Evolutionary conservation across 2,113 vertebrate species (phyloP).

Genomic region (Channa argus): DNA sequence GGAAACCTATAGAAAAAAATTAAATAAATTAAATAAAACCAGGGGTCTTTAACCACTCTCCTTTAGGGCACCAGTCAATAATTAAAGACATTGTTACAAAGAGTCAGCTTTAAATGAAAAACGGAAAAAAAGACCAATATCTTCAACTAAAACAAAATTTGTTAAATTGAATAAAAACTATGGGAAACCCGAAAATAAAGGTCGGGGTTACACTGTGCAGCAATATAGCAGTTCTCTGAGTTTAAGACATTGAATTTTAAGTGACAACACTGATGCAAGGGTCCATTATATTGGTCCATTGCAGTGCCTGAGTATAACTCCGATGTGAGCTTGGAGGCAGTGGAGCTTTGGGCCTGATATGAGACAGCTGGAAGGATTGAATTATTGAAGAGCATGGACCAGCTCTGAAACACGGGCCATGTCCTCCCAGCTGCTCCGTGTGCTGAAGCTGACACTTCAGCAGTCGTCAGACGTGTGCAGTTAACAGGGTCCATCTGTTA

Average conservation of each 20-base stretch:
- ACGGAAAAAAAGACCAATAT: conserved; percentile 49
- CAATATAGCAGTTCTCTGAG: background rate
- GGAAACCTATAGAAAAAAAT: conserved; percentile 91
- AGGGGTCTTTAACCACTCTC: conserved; percentile 93
- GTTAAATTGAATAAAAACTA: conserved; percentile 23
- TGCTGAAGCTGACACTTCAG: conserved; percentile 74
- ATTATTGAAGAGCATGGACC: conserved; percentile 78
- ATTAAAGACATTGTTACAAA: conserved; percentile 91
- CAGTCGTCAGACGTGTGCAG: conserved; percentile 77
- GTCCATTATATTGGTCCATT: conserved; percentile 37
- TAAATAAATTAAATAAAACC: conserved; percentile 83
- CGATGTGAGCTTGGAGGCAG: conserved; percentile 56
- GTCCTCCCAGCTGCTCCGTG: conserved; percentile 77
- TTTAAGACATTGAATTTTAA: conserved; percentile 40
- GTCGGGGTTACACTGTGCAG: conserved; percentile 17
- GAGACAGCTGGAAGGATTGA: conserved; percentile 81
- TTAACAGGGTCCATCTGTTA: conserved; percentile 81
- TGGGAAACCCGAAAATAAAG: conserved; percentile 32
- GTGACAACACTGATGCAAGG: conserved; percentile 34
- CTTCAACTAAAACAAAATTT: conserved; percentile 46
- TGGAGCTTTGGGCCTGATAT: conserved; percentile 69
- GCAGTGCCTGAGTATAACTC: conserved; percentile 35
- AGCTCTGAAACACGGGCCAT: conserved; percentile 71
- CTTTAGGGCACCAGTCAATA: conserved; percentile 95
- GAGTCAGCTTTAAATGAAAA: conserved; percentile 34